Base-by-base conservation (phyloP, 2,113 vertebrate species). In the Dromas ardeola region DNA sequence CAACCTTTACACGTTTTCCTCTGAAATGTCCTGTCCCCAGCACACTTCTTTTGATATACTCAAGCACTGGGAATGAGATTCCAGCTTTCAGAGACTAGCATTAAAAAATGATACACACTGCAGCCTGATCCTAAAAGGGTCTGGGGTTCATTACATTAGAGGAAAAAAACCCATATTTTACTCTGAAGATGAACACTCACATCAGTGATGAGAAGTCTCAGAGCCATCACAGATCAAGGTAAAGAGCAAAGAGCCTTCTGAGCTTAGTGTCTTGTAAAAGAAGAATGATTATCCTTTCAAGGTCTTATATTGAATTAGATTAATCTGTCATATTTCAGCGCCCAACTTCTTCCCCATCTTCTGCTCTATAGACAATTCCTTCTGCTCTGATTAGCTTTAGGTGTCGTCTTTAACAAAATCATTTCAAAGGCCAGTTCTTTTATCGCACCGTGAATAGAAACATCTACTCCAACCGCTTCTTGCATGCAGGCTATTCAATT, bases 341-440 rank as follows among this genome's bases (percentile, higher is more conserved):
- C 43, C 43, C 63, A 89, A 47, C 38, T 90, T 82, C 67, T 77
- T 83, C 26, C 61, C 9, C 0, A 0, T 89, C 56, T 78, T 83
- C 82, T 73, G 67, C 82, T 95, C 38, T 61, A 23, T 0, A 77
- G 82, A 82, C 38, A 74, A 74, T 83, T 91, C 67, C 47, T 96
- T 93, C 90, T 95, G 88, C 65, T 92, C 86, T 76, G 88, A 93
- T 85, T 91, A 94, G 86, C 87, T 93, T 74, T 79, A 92, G 82
- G 91, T 91, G 43, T 86, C 90, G 74, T 88, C 70, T 56, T 93
- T 88, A 88, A 93, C 80, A 74, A 86, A 90, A 84, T 43, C 1
- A 76, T 90, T 92, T 86, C 72, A 92, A 93, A 90, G 42, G 52
- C 47, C 65, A 92, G 29, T 76, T 90, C 71, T 92, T 30, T 52